Evolutionary conservation across 2,888 invertebrate species (phyloP), one percentile per base, ranked within the genome.

Genomic region (Vanessa cardui): DNA sequence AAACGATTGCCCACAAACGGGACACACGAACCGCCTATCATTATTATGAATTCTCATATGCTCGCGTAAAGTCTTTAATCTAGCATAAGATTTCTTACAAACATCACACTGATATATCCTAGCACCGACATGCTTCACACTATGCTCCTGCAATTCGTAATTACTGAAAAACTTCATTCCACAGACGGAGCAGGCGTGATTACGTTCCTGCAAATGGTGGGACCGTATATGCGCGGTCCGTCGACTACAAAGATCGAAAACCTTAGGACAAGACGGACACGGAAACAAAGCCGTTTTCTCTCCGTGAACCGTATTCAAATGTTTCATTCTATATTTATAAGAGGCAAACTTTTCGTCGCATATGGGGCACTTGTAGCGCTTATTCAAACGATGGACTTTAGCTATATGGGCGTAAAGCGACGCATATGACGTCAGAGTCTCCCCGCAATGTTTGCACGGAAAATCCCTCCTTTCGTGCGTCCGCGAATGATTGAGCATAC

Each of bases 141-240:
- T 89, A 77, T 94, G 94, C 69, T 93, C 93, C 46, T 93, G 93
- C 33, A 94, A 80, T 70, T 94, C 94, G 63, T 93, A 93, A 62
- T 94, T 94, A 0, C 92, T 90, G 69, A 93, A 93, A 73, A 94
- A 94, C 75, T 93, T 92, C 85, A 92, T 93, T 0, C 91, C 88
- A 58, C 94, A 94, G 2, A 89, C 84, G 0, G 87, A 79, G 73
- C 94, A 94, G 0, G 92, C 80, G 69, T 93, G 93, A 47, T 90
- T 94, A 68, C 87, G 83, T 75, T 87, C 94, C 78, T 86, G 93
- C 62, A 86, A 79, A 75, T 89, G 94, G 76, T 85, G 89, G 49
- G 86, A 89, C 6, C 87, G 80, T 20, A 92, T 86, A 66, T 93
- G 93, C 0, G 89, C 86, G 0, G 90, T 92, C 8, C 92, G 77